Evolutionary conservation across 2,113 vertebrate genomes (phyloP).

Genomic region (Chauna torquata): DNA sequence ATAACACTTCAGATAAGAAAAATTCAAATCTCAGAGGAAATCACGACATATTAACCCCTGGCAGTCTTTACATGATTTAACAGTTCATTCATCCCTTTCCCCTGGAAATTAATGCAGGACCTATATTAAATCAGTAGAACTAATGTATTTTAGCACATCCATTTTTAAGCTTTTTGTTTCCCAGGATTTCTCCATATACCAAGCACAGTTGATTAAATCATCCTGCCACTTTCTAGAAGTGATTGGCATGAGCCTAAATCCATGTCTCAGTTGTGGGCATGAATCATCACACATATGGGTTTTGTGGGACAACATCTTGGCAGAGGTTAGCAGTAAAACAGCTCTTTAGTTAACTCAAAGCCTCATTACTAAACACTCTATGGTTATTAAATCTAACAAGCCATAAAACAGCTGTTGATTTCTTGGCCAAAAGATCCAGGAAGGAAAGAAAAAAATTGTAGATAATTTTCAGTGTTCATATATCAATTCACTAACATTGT

Average conservation of each 20-base stretch:
- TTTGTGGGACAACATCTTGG: slow-evolving; percentile 30
- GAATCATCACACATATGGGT: neutral
- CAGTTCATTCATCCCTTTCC: neutral
- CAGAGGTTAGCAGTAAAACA: neutral
- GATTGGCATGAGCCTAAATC: slow-evolving; percentile 41
- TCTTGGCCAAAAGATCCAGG: neutral
- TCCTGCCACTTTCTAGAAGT: slow-evolving; percentile 1
- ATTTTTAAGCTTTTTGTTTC: neutral
- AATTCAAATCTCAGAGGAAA: slow-evolving; percentile 60
- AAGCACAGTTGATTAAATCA: slow-evolving; percentile 13
- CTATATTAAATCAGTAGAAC: neutral
- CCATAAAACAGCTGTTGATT: neutral
- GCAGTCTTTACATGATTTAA: slow-evolving; percentile 9
- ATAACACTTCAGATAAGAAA: slow-evolving; percentile 42
- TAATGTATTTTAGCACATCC: slow-evolving; percentile 10
- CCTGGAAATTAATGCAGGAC: slow-evolving; percentile 10
- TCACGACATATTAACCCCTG: slow-evolving; percentile 34
- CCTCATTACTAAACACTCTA: neutral
- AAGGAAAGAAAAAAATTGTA: neutral
- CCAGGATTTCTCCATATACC: neutral
- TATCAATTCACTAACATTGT: neutral
- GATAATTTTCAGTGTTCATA: neutral
- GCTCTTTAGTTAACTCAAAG: neutral
- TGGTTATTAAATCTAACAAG: slow-evolving; percentile 1
- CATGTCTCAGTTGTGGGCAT: neutral